phyloP scores from a whole-genome alignment of 2,888 invertebrate species.

The Apoda limacodes region DNA sequence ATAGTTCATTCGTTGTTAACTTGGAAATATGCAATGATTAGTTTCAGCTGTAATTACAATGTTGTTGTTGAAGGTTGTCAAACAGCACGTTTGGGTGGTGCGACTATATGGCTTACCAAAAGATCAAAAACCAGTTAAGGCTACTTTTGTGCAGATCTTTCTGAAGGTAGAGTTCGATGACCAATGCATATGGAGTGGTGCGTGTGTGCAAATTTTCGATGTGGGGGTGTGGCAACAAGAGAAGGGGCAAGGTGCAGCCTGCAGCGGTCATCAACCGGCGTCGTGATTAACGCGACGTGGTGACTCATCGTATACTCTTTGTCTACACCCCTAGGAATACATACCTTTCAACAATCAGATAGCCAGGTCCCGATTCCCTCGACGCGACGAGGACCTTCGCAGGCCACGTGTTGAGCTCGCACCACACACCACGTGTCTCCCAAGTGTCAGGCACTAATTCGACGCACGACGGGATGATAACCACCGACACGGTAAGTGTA shows the following conservation, averaged over 20 bases:
- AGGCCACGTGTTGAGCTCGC: constrained; percentile 32
- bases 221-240: constrained; percentile 44
- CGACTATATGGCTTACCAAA: too few species aligned
- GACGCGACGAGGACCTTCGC: constrained; percentile 20
- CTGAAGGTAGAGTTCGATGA: constrained; percentile 57
- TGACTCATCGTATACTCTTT: constrained; percentile 54
- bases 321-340: constrained; percentile 31
- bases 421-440: constrained; percentile 23
- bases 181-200: constrained; percentile 39
- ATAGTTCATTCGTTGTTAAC: too few species aligned
- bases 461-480: constrained; percentile 34
- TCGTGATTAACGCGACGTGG: constrained; percentile 29
- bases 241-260: constrained; percentile 39
- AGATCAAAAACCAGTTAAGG: constrained; percentile 59
- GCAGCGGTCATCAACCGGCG: constrained; percentile 50
- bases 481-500: constrained; percentile 94
- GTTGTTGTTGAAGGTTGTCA: too few species aligned
- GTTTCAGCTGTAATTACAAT: too few species aligned
- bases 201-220: constrained; percentile 44
- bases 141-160: constrained; percentile 57
- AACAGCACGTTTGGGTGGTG: too few species aligned
- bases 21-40: too few species aligned
- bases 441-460: constrained; percentile 4
- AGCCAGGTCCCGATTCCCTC: constrained; percentile 24
- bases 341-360: constrained; percentile 26